Evolutionary conservation across 2,888 invertebrate genomes (phyloP), one percentile per base, ranked within the genome.

Genomic region (Mamestra brassicae): DNA sequence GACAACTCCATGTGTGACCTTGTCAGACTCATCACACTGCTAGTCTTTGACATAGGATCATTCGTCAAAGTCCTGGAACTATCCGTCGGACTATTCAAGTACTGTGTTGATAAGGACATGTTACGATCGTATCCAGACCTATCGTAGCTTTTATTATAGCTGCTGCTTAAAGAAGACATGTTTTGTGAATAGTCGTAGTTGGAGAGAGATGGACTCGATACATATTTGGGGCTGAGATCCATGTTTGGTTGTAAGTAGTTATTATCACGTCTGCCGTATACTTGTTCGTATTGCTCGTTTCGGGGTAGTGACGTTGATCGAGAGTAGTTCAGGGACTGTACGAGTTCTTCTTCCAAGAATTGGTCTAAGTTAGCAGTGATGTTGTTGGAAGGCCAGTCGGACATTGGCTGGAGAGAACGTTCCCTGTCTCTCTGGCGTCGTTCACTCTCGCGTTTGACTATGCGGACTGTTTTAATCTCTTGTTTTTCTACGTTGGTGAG

Each of bases 391-490:
- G 95, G 92, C 96, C 96, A 97, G 75, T 97, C 97, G 0, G 95
- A 91, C 92, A 96, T 94, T 0, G 97, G 97, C 80, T 97, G 97
- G 1, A 97, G 88, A 0, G 96, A 96, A 64, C 98, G 97, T 88
- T 98, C 98, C 64, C 98, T 97, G 88, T 98, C 98, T 65, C 98
- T 96, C 90, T 98, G 98, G 0, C 99, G 97, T 70, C 98, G 97
- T 92, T 99, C 99, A 38, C 98, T 98, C 92, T 99, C 99, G 17
- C 99, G 97, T 94, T 99, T 99, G 0, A 99, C 99, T 89, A 99
- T 99, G 76, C 99, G 97, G 34, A 99, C 99, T 0, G 99, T 99
- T 97, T 99, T 98, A 76, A 98, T 98, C 94, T 99, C 99, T 92
- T 98, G 97, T 87, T 98, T 98, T 90, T 99, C 99, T 74, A 98